A percentile compares a stretch with the other conserved stretches of the same genome.
Conservation (phyloP, 2,113 vertebrate species). For the Theropithecus gelada region DNA sequence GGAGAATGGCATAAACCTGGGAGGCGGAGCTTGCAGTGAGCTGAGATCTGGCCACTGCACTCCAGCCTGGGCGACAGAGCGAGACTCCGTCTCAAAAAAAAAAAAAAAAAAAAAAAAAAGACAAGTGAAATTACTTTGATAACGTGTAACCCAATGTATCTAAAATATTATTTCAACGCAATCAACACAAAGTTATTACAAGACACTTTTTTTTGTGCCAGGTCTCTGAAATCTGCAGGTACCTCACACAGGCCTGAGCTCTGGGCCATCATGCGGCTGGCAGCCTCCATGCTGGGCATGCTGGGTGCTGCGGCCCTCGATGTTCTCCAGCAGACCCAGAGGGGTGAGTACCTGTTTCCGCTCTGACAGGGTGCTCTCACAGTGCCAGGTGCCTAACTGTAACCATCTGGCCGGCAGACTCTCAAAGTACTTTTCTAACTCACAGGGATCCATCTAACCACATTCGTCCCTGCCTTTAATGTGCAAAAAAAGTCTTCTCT, state of each 20-base stretch:
- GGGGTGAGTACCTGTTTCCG: accelerated
- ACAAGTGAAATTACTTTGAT: not conserved
- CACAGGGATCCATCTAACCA: not conserved
- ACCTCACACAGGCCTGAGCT: not conserved
- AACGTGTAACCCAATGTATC: not conserved
- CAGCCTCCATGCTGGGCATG: not conserved
- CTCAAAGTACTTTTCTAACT: not conserved
- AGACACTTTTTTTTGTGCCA: not conserved
- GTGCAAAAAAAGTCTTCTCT: no score
- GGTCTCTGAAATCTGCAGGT: not conserved
- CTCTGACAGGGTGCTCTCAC: not conserved
- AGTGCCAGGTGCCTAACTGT: accelerated
- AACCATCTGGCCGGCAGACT: accelerated
- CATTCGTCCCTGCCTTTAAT: no score
- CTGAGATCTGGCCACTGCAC: no score
- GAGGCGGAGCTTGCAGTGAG: no score
- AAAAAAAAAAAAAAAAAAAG: not conserved
- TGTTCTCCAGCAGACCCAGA: not conserved
- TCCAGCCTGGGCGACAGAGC: no score
- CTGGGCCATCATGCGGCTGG: not conserved
- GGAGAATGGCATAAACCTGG: no score
- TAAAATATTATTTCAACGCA: not conserved
- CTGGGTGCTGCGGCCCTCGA: not conserved
- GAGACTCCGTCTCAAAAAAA: no score
- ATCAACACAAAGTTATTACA: not conserved